Evolutionary conservation across 2,113 vertebrate species (phyloP).

Genomic region (Poeciliopsis occidentalis): DNA sequence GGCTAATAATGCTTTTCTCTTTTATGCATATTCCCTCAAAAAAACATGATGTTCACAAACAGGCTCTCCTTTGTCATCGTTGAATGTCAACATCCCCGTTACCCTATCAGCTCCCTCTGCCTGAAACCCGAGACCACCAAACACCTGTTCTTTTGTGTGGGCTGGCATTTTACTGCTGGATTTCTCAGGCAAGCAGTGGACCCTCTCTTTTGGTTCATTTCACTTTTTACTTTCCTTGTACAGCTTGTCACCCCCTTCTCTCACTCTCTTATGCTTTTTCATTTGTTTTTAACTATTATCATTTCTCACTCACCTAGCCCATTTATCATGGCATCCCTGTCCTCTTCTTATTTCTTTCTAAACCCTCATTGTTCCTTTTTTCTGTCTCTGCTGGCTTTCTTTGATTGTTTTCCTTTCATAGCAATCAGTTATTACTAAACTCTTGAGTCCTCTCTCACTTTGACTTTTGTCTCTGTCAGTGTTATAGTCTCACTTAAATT

Average conservation of each 20-base stretch:
- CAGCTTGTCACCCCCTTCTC: constrained; percentile 18
- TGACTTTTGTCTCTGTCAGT: constrained; percentile 2
- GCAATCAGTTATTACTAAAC: constrained; percentile 9
- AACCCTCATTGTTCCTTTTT: background rate
- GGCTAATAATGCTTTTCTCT: constrained; percentile 67
- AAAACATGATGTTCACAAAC: constrained; percentile 71
- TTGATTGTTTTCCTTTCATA: constrained; percentile 11
- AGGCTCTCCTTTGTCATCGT: constrained; percentile 72
- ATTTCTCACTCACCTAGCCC: constrained; percentile 33
- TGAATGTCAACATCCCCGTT: constrained; percentile 80
- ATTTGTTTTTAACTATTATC: constrained; percentile 38
- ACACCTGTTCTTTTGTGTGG: constrained; percentile 85
- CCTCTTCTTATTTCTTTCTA: constrained; percentile 5
- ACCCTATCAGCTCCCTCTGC: constrained; percentile 66
- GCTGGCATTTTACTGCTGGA: constrained; percentile 75
- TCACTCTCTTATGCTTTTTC: background rate
- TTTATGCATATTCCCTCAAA: constrained; percentile 69
- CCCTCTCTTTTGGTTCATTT: constrained; percentile 39
- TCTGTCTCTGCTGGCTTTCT: background rate
- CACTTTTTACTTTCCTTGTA: constrained; percentile 26
- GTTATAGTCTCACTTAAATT: constrained; percentile 14
- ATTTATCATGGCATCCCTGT: constrained; percentile 33
- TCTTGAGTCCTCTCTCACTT: constrained; percentile 8
- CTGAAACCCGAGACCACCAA: constrained; percentile 79
- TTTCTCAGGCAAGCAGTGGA: constrained; percentile 67